phyloP scores from a whole-genome alignment of 1,140 invertebrate species.

The Philaenus spumarius region DNA sequence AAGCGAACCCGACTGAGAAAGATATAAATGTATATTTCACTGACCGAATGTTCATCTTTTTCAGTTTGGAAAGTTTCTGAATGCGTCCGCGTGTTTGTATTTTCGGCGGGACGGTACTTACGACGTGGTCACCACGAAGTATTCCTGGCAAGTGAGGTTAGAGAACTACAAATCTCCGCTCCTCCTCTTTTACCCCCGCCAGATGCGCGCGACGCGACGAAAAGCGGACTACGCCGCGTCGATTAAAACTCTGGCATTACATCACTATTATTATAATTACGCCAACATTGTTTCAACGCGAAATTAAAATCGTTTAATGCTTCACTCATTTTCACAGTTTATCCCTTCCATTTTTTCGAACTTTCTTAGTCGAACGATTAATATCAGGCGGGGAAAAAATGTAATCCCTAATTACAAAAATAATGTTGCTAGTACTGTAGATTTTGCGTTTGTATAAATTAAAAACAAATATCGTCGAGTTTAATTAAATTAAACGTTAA shows the following conservation, averaged over 20 bases:
- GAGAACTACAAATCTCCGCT: not conserved
- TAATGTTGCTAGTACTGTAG: too few relatives aligned
- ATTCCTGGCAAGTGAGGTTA: not conserved
- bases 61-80: too few relatives aligned
- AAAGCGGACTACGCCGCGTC: constrained; percentile 3
- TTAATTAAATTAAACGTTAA: too few relatives aligned
- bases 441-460: too few relatives aligned
- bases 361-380: too few relatives aligned
- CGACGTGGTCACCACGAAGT: not conserved
- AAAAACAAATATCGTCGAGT: too few relatives aligned
- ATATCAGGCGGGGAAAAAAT: too few relatives aligned
- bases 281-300: constrained; percentile 10
- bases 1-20: too few relatives aligned
- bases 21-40: too few relatives aligned
- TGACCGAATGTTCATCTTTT: too few relatives aligned
- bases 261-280: constrained; percentile 18
- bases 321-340: constrained; percentile 2
- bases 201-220: not conserved
- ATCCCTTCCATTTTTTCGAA: not conserved
- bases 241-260: constrained; percentile 13
- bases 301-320: constrained; percentile 13
- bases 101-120: too few relatives aligned
- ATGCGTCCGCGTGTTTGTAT: not conserved
- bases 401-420: too few relatives aligned
- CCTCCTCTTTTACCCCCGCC: not conserved